A percentile compares a stretch with the other conserved stretches of the same genome.
Conservation (phyloP, 1,140 invertebrate genomes). For the Dendrolimus kikuchii region DNA sequence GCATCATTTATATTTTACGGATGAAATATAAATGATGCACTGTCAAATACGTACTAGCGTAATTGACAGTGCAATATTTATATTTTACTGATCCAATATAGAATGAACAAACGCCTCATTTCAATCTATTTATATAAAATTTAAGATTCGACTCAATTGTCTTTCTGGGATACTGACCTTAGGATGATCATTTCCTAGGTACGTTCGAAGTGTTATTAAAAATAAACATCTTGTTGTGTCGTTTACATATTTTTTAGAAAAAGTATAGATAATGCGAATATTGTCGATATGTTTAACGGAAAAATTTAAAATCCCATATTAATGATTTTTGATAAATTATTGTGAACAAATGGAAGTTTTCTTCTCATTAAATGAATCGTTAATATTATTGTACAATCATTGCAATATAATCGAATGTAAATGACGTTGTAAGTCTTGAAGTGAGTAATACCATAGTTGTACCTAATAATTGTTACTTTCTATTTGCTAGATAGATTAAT, state of each 20-base stretch:
- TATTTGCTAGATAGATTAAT: slow-evolving; percentile 71
- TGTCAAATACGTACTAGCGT: too few relatives aligned
- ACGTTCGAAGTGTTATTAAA: slow-evolving; percentile 45
- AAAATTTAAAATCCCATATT: slow-evolving; percentile 35
- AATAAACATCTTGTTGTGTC: slow-evolving; percentile 57
- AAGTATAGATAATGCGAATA: slow-evolving; percentile 48
- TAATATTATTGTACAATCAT: slow-evolving; percentile 58
- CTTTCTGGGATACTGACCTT: slow-evolving; percentile 44
- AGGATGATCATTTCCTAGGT: slow-evolving; percentile 39
- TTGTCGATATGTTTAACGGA: slow-evolving; percentile 37
- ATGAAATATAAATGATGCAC: too few relatives aligned
- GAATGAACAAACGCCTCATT: too few relatives aligned
- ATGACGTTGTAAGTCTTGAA: slow-evolving; percentile 44
- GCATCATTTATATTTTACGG: too few relatives aligned
- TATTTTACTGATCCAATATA: too few relatives aligned
- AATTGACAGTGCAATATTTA: too few relatives aligned
- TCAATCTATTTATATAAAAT: too few relatives aligned
- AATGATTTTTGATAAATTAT: slow-evolving; percentile 56
- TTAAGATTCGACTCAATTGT: slow-evolving; percentile 21
- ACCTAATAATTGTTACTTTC: slow-evolving; percentile 67
- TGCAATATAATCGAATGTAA: slow-evolving; percentile 58
- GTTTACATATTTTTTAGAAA: slow-evolving; percentile 62
- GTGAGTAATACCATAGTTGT: slow-evolving; percentile 57
- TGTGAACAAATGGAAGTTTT: slow-evolving; percentile 56
- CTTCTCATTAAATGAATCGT: slow-evolving; percentile 57